Percentiles rank a stretch among this genome's conserved stretches.
These are phyloP conservation scores for Spodoptera frugiperda DNA, from an alignment of 1,140 invertebrate genomes.

Conservation along the genomic window DNA sequence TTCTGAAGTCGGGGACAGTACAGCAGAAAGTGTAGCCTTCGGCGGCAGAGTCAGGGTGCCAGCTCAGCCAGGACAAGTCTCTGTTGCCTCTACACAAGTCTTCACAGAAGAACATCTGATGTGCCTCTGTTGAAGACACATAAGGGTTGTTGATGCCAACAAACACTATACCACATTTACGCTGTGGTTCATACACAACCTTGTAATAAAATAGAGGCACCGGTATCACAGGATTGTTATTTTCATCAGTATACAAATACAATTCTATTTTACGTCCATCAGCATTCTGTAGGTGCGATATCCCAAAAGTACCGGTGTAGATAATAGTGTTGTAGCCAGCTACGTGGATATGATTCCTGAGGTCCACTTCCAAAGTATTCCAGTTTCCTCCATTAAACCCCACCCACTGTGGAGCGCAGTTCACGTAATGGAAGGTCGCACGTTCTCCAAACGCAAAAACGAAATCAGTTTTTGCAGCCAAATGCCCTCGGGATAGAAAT, in stretches of 20 bases:
- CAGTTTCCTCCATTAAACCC: constrained; percentile 89
- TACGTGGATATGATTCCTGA: constrained; percentile 73
- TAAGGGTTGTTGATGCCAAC: constrained; percentile 87
- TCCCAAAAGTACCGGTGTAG: constrained; percentile 85
- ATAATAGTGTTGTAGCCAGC: constrained; percentile 77
- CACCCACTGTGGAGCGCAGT: constrained; percentile 89
- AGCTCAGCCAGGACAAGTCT: constrained; percentile 71
- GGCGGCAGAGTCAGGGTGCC: constrained; percentile 66
- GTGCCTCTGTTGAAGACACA: constrained; percentile 62
- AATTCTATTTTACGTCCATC: constrained; percentile 74
- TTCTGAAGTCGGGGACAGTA: constrained; percentile 66
- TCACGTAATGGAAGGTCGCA: constrained; percentile 89
- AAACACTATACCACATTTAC: constrained; percentile 77
- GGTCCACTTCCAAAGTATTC: constrained; percentile 84
- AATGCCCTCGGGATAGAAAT: constrained; percentile 88
- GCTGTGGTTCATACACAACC: constrained; percentile 81
- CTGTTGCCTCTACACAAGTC: constrained; percentile 67
- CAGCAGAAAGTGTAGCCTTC: constrained; percentile 79
- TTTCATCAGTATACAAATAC: constrained; percentile 77
- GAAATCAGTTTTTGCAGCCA: constrained; percentile 90
- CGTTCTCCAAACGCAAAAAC: constrained; percentile 88
- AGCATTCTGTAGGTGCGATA: constrained; percentile 79
- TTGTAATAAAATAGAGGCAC: constrained; percentile 86
- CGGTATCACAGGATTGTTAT: constrained; percentile 78
- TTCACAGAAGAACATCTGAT: constrained; percentile 71